phyloP scores from a whole-genome alignment of 2,888 invertebrate genomes.

The Dioctria rufipes region DNA sequence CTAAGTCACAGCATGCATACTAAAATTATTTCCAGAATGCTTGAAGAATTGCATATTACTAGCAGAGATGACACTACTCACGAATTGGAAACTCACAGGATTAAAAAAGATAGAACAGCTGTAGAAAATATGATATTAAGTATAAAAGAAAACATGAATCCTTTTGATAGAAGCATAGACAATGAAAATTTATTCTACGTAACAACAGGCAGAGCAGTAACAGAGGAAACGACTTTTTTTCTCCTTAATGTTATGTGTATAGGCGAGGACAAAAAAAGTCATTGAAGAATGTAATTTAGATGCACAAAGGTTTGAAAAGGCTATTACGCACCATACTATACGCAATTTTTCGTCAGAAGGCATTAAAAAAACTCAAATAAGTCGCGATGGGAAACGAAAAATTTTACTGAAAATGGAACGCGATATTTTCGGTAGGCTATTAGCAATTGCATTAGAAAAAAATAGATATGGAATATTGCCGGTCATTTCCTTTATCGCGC shows the following conservation, averaged over 20 bases:
- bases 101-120: not conserved
- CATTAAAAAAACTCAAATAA: too few relatives aligned
- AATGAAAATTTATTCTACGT: slow-evolving; percentile 61
- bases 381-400: too few relatives aligned
- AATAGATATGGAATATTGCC: too few relatives aligned
- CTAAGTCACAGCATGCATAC: slow-evolving; percentile 59
- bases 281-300: slow-evolving; percentile 39
- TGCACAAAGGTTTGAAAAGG: not conserved
- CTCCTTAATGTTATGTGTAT: slow-evolving; percentile 34
- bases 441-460: too few relatives aligned
- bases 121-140: slow-evolving; percentile 47
- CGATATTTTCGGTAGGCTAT: too few relatives aligned
- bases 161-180: slow-evolving; percentile 59
- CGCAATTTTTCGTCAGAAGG: too few relatives aligned
- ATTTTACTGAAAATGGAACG: too few relatives aligned
- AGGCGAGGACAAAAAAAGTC: slow-evolving; percentile 12
- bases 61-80: not conserved
- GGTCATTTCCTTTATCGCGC: too few relatives aligned
- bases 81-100: slow-evolving; percentile 28
- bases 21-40: slow-evolving; percentile 21
- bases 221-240: slow-evolving; percentile 55
- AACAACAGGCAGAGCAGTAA: slow-evolving; percentile 58
- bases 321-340: not conserved
- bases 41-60: too few relatives aligned
- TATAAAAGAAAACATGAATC: slow-evolving; percentile 59